phyloP scores from a whole-genome alignment of 1,140 invertebrate species.

The Mesaphorura yosii region DNA sequence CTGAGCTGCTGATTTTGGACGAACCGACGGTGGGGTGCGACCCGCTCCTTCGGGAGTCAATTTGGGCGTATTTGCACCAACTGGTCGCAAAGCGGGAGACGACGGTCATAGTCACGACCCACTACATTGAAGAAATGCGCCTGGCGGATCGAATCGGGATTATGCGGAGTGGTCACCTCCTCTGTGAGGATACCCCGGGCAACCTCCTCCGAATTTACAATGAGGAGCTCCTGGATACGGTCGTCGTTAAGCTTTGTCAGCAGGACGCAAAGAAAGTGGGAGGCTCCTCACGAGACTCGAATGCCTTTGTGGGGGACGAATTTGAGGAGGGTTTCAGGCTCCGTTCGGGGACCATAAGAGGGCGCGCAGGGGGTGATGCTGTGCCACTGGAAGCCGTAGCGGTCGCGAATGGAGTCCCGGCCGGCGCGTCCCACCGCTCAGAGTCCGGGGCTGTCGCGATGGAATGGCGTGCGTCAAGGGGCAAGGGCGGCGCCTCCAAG shows the following conservation, averaged over 20 bases:
- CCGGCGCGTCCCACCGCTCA: not conserved
- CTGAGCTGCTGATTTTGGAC: conserved; percentile 69
- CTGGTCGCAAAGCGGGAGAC: conserved; percentile 33
- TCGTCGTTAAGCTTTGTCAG: conserved; percentile 83
- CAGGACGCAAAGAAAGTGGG: conserved; percentile 33
- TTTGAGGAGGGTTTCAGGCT: not conserved
- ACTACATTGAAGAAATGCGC: conserved; percentile 25
- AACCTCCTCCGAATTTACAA: conserved; percentile 66
- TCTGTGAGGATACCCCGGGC: conserved; percentile 83
- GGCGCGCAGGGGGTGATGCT: not conserved
- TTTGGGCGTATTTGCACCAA: not conserved
- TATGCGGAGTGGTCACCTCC: conserved; percentile 76
- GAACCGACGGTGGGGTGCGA: conserved; percentile 21
- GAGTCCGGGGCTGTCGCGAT: too few relatives aligned
- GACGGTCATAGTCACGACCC: conserved; percentile 37
- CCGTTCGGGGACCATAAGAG: too few relatives aligned
- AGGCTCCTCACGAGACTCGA: not conserved
- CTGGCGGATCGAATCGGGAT: conserved; percentile 62
- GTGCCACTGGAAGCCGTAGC: not conserved
- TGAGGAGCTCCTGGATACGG: conserved; percentile 75
- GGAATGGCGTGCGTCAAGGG: not conserved
- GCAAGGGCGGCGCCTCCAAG: conserved; percentile 5
- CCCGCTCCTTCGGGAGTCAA: conserved; percentile 9
- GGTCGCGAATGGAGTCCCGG: not conserved
- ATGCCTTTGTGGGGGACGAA: not conserved